Percentiles rank a stretch among this genome's conserved stretches.
These are phyloP conservation scores for Chesias legatella DNA, from an alignment of 2,888 invertebrate species.

Conservation along the genomic window DNA sequence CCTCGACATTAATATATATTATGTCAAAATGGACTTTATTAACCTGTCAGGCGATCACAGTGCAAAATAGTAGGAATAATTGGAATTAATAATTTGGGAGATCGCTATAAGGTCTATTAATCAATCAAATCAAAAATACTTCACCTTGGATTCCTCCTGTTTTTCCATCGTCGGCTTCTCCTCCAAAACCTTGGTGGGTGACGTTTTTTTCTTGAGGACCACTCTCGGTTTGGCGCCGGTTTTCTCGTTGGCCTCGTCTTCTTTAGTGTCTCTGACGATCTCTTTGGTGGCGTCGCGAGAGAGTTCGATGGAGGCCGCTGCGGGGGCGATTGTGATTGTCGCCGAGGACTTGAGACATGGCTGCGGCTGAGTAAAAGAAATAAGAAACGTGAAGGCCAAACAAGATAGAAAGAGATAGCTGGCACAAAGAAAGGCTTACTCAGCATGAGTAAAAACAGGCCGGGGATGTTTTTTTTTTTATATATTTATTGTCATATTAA, in stretches of 20 bases:
- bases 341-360: constrained; percentile 65
- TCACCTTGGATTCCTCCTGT: constrained; percentile 56
- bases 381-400: background rate
- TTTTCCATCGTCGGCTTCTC: constrained; percentile 49
- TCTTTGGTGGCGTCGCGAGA: constrained; percentile 52
- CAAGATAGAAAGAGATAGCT: too few relatives aligned
- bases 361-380: constrained; percentile 33
- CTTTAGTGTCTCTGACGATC: constrained; percentile 45
- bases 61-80: too few relatives aligned
- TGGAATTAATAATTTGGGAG: too few relatives aligned
- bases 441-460: too few relatives aligned
- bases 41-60: too few relatives aligned
- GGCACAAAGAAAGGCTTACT: too few relatives aligned
- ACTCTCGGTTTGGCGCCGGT: constrained; percentile 46
- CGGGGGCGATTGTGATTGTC: constrained; percentile 60
- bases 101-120: too few relatives aligned
- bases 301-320: constrained; percentile 44
- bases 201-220: constrained; percentile 47
- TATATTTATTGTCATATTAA: too few relatives aligned
- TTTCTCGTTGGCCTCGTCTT: constrained; percentile 48
- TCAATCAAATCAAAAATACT: background rate
- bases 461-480: too few relatives aligned
- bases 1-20: too few relatives aligned
- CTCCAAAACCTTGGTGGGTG: constrained; percentile 48
- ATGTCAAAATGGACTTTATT: too few relatives aligned